Percentiles rank a stretch among this genome's conserved stretches.
These are phyloP conservation scores for Cervus canadensis DNA, from an alignment of 2,113 vertebrate species.

Conservation along the genomic window DNA sequence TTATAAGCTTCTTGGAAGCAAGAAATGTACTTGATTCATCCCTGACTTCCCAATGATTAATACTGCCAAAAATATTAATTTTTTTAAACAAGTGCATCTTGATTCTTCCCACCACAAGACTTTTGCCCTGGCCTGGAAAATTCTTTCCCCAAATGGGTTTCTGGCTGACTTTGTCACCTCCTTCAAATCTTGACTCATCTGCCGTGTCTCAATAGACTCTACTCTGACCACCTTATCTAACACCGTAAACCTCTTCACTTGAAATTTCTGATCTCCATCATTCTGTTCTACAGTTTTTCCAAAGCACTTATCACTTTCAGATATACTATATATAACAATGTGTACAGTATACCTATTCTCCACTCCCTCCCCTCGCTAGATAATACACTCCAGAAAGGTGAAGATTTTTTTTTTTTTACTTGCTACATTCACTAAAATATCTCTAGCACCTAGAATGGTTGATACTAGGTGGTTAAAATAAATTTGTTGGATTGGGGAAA, in stretches of 20 bases:
- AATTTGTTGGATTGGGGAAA: not conserved
- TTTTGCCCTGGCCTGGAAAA: not conserved
- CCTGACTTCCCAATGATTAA: not conserved
- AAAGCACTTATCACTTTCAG: not conserved
- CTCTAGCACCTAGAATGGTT: not conserved
- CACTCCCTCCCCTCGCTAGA: no score
- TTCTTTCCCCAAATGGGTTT: not conserved
- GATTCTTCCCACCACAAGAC: not conserved
- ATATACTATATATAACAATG: not conserved
- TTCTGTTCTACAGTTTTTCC: not conserved
- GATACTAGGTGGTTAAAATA: not conserved
- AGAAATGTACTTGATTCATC: not conserved
- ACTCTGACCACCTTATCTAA: not conserved
- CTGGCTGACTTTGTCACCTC: not conserved
- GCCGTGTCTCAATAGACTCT: not conserved
- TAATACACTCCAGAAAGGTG: not conserved
- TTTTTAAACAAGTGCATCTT: not conserved
- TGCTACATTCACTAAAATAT: not conserved
- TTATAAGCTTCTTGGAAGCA: not conserved
- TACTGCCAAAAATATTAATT: not conserved
- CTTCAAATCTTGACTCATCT: not conserved
- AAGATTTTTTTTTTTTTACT: not conserved
- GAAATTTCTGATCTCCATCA: not conserved
- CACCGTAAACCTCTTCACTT: not conserved
- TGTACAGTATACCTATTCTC: not conserved